A percentile compares a stretch with the other conserved stretches of the same genome.
These are phyloP conservation scores for Natrix natrix DNA, from an alignment of 2,797 vertebrate genomes.

Conservation along the genomic window DNA sequence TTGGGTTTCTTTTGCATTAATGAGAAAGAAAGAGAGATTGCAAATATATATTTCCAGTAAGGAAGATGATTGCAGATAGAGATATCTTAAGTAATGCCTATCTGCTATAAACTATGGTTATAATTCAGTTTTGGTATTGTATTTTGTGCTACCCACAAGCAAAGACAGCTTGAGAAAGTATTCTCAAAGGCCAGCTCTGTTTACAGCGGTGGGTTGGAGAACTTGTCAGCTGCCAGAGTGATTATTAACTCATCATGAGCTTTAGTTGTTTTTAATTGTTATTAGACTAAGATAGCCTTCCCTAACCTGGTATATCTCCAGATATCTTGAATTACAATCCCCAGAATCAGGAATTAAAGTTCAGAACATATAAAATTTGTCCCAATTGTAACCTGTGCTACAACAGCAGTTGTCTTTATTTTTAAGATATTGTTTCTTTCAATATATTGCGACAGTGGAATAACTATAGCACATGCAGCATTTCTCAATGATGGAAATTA, in stretches of 20 bases:
- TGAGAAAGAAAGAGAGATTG: not conserved
- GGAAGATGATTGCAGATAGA: not conserved
- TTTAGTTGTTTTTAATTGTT: conserved; percentile 1
- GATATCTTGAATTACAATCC: not conserved
- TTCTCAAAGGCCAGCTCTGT: conserved; percentile 11
- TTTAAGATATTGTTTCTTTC: not conserved
- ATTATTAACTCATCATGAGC: not conserved
- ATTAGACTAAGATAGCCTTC: not conserved
- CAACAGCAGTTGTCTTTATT: not conserved
- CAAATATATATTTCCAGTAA: not conserved
- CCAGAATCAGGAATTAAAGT: not conserved
- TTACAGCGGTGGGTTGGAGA: not conserved
- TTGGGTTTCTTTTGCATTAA: not conserved
- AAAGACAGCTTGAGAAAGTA: conserved; percentile 1
- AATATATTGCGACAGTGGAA: not conserved
- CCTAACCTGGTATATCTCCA: not conserved
- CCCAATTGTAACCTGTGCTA: not conserved
- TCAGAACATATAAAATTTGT: not conserved
- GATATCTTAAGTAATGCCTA: not conserved
- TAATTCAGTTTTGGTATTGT: not conserved
- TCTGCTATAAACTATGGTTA: conserved; percentile 6
- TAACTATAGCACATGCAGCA: not conserved
- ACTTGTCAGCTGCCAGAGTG: not conserved
- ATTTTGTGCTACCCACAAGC: conserved; percentile 3
- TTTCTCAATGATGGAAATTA: not conserved